Base-by-base conservation (phyloP, 23 tunicate species). In the Styela clava region DNA sequence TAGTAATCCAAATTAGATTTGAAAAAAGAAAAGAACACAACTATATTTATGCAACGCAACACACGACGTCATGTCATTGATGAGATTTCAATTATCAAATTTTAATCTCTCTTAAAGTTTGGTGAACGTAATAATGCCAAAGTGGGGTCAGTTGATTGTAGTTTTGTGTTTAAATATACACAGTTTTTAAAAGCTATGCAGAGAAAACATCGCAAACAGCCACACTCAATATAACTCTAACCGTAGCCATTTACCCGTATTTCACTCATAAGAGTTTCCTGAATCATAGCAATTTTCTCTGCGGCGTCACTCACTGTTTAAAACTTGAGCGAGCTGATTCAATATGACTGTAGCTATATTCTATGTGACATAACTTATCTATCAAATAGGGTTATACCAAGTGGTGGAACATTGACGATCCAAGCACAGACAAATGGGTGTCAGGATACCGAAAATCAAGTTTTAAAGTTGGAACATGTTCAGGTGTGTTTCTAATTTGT, bases 401-500 rank as follows among this genome's bases (percentile, higher is more conserved):
- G 61, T 52, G 3, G 32, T 19, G 81, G 65, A 25, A 35, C 32
- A 52, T 24, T 76, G 64, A 52, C 22, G 21, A 21, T 76, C 9
- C 27, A 52, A 18, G 81, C 65, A 1, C 27, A 1, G 12, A 24
- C 65, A 0, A 21, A 23, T 37, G 81, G 65, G 5, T 76, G 81
- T 29, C 16, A 33, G 24, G 65, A 76, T 29, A 76, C 2, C 7
- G 32, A 52, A 0, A 23, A 76, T 29, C 81, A 76, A 76, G 64
- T 76, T 37, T 28, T 76, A 16, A 76, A 76, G n/a, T 52, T 76
- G 0, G 81, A 76, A 29, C 81, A 76, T 37, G 26, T 76, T 1
- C 81, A 76, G 81, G 81, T 76, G 36, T 9, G 16, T 67, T 18
- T 1, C 23, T 16, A 67, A 67, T 67, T 67, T 67, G 16, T 29